These are phyloP conservation scores for Festucalex cinctus DNA, from an alignment of 2,113 vertebrate species.

Conservation along the genomic window DNA sequence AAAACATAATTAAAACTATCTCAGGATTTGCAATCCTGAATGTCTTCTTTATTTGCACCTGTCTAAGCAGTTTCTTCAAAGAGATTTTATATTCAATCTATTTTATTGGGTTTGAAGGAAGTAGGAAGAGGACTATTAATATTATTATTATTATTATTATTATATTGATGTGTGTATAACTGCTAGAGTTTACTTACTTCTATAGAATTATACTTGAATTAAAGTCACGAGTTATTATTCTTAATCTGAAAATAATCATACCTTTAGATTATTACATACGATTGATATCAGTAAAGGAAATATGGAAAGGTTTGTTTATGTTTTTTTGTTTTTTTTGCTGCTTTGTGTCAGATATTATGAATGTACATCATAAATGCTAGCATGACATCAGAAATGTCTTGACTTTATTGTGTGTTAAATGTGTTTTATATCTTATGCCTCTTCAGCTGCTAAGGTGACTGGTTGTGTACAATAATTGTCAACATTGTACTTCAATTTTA, in stretches of 20 bases:
- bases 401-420: conserved; percentile 9
- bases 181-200: not conserved
- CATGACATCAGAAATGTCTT: conserved; percentile 13
- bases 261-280: not conserved
- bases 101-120: conserved; percentile 22
- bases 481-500: not conserved
- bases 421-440: not conserved
- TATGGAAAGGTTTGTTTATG: not conserved
- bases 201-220: not conserved
- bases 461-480: not conserved
- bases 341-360: conserved; percentile 15
- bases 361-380: conserved; percentile 12
- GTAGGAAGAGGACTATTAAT: conserved; percentile 26
- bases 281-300: conserved; percentile 5
- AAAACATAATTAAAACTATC: conserved; percentile 10
- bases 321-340: conserved; percentile 31
- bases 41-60: conserved; percentile 37
- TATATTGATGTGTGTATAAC: conserved; percentile 7
- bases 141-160: conserved; percentile 50
- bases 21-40: conserved; percentile 26
- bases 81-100: conserved; percentile 33
- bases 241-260: not conserved
- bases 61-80: conserved; percentile 49
- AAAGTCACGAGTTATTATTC: not conserved
- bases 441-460: conserved; percentile 1